phyloP scores from a whole-genome alignment of 2,888 invertebrate genomes.

The Brachyptera putata region DNA sequence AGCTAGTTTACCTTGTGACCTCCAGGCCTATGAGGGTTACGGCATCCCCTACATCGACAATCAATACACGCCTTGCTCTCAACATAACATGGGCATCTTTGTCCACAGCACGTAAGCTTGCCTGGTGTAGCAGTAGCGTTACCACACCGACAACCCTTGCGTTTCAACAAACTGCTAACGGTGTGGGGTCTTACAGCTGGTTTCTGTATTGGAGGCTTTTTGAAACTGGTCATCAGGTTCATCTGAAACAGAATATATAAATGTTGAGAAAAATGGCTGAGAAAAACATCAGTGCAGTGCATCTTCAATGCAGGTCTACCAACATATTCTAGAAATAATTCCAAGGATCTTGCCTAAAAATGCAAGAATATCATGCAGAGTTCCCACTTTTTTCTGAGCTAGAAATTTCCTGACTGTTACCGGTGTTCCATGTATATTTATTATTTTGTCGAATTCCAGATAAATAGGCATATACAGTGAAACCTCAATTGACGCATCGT shows the following conservation, averaged over 20 bases:
- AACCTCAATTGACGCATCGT: too few species aligned
- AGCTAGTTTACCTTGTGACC: slow-evolving; percentile 63
- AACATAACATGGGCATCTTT: slow-evolving; percentile 91
- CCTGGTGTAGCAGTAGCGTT: slow-evolving; percentile 86
- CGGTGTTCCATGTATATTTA: too few species aligned
- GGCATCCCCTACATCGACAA: slow-evolving; percentile 88
- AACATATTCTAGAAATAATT: too few species aligned
- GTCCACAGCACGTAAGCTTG: slow-evolving; percentile 88
- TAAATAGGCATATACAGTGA: too few species aligned
- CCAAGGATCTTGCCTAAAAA: too few species aligned
- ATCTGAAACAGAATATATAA: background rate
- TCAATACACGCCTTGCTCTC: slow-evolving; percentile 84
- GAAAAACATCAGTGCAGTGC: too few species aligned
- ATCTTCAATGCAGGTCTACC: too few species aligned
- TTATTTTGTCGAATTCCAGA: too few species aligned
- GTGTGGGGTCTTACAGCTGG: slow-evolving; percentile 8
- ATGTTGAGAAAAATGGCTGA: slow-evolving; percentile 37
- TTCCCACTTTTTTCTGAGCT: too few species aligned
- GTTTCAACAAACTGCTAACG: slow-evolving; percentile 10
- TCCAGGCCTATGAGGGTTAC: slow-evolving; percentile 83
- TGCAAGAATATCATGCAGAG: too few species aligned
- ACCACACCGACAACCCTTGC: slow-evolving; percentile 77
- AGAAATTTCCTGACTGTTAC: too few species aligned
- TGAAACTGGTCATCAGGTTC: too few species aligned
- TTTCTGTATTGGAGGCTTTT: slow-evolving; percentile 47